phyloP scores from a whole-genome alignment of 2,113 vertebrate species.

The Tragelaphus scriptus region DNA sequence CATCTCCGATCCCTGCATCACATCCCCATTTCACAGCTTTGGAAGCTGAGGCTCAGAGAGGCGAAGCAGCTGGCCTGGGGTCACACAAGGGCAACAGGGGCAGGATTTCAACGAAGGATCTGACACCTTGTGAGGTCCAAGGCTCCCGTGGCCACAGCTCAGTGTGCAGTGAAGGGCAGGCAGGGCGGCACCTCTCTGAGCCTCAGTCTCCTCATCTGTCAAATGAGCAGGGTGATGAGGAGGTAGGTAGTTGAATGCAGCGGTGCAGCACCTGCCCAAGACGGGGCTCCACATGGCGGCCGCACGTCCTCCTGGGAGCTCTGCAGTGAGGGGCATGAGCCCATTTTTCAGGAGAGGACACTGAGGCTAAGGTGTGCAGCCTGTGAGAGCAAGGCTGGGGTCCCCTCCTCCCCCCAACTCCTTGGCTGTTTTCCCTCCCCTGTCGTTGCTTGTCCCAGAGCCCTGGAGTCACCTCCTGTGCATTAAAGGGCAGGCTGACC shows the following conservation, averaged over 20 bases:
- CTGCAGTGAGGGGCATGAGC: neutral
- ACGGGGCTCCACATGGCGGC: neutral
- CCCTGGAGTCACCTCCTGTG: neutral
- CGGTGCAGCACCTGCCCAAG: accelerated
- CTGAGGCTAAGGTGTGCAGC: neutral
- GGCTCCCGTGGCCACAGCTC: neutral
- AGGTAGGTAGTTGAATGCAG: neutral
- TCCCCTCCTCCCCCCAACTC: too few relatives aligned
- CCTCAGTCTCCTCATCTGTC: neutral
- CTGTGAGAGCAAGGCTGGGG: neutral
- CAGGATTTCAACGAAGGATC: neutral
- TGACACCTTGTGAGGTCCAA: neutral
- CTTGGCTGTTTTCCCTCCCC: neutral
- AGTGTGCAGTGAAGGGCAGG: neutral
- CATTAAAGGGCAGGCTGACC: too few relatives aligned
- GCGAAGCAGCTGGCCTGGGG: neutral
- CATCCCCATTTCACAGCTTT: neutral
- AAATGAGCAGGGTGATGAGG: neutral
- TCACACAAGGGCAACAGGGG: neutral
- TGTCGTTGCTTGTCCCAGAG: neutral
- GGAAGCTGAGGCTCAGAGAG: neutral
- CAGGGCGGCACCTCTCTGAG: neutral
- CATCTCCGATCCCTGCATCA: neutral
- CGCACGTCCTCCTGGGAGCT: too few relatives aligned
- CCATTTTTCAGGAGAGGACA: neutral